phyloP scores from a whole-genome alignment of 2,113 vertebrate species.

The Lagopus muta region DNA sequence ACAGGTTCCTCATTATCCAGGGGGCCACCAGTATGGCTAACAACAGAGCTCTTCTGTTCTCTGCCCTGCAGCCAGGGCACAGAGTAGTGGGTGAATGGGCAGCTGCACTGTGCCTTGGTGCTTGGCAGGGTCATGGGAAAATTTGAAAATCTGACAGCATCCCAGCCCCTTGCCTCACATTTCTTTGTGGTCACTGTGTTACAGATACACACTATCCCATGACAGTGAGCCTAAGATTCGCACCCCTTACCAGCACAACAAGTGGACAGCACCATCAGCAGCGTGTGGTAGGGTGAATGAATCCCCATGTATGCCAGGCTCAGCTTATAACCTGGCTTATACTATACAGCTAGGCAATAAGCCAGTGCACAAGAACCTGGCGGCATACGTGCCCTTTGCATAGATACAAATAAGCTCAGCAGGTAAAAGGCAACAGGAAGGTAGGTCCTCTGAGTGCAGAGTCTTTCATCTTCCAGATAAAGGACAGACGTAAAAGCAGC shows the following conservation, averaged over 20 bases:
- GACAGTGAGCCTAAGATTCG: background rate
- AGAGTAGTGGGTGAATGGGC: background rate
- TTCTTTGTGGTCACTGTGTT: fast-evolving
- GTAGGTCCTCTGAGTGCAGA: slow-evolving; percentile 42
- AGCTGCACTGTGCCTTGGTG: fast-evolving
- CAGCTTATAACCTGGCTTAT: background rate
- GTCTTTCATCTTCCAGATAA: slow-evolving; percentile 53
- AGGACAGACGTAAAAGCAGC: slow-evolving; percentile 37
- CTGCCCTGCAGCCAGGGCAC: background rate
- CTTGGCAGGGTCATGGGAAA: background rate
- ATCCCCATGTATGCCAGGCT: background rate
- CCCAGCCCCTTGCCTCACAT: fast-evolving
- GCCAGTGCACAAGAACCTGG: background rate
- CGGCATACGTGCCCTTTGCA: slow-evolving; percentile 25
- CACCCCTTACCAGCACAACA: background rate
- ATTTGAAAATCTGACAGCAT: background rate
- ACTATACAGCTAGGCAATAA: background rate
- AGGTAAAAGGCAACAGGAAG: slow-evolving; percentile 58
- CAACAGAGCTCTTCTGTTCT: background rate
- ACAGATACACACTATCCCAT: background rate
- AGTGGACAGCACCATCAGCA: background rate
- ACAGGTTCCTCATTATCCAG: background rate
- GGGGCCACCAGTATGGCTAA: background rate
- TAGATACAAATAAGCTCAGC: slow-evolving; percentile 46
- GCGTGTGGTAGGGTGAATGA: background rate